phyloP scores from a whole-genome alignment of 2,797 vertebrate genomes.

The Trachurus trachurus region DNA sequence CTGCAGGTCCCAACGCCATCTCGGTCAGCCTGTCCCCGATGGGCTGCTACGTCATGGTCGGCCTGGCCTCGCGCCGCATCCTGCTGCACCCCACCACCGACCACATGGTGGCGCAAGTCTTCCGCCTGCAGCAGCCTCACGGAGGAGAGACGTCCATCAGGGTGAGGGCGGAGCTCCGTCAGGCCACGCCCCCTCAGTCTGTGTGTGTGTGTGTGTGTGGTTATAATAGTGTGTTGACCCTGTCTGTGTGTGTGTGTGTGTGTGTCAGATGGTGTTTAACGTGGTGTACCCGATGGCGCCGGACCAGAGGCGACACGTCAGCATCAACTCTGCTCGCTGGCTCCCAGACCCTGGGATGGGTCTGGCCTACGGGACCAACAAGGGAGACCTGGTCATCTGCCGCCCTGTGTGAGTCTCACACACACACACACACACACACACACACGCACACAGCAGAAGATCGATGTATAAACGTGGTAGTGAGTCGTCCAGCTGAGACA shows the following conservation, averaged over 20 bases:
- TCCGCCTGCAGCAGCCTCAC: conserved; percentile 97
- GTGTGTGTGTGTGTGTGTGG: neutral
- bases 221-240: neutral
- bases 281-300: conserved; percentile 99
- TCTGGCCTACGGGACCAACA: conserved; percentile 98
- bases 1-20: conserved; percentile 95
- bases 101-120: conserved; percentile 99
- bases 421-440: too few relatives aligned
- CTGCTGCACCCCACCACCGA: conserved; percentile 97
- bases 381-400: conserved; percentile 98
- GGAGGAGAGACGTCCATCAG: conserved; percentile 98
- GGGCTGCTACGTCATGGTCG: conserved; percentile 99
- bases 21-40: conserved; percentile 98
- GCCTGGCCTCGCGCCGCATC: conserved; percentile 96
- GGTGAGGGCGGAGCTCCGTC: conserved; percentile 81
- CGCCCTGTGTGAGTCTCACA: conserved; percentile 93
- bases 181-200: too few relatives aligned
- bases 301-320: conserved; percentile 97
- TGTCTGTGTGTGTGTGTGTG: neutral
- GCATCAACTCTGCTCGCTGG: conserved; percentile 99
- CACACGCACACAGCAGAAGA: too few relatives aligned
- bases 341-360: conserved; percentile 97
- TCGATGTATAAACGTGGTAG: too few relatives aligned
- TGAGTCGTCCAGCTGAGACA: too few relatives aligned
- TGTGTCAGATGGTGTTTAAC: conserved; percentile 94